A percentile compares a stretch with the other conserved stretches of the same genome.
Conservation (phyloP, 2,888 invertebrate genomes). For the Caenorhabditis virilis region DNA sequence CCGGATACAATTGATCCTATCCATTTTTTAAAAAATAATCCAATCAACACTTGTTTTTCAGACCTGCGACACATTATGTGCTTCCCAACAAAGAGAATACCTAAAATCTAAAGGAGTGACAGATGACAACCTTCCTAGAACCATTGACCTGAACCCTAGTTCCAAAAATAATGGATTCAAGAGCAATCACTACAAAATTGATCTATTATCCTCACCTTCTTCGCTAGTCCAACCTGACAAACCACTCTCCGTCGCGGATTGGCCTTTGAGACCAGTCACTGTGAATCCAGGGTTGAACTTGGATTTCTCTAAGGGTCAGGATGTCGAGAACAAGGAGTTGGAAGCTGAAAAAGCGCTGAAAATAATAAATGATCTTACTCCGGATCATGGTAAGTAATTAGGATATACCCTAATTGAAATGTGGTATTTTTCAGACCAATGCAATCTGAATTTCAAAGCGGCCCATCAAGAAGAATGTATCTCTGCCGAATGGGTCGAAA, state of each 20-base stretch:
- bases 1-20: not conserved
- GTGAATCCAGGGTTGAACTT: conserved; percentile 18
- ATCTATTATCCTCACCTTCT: conserved; percentile 31
- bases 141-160: conserved; percentile 7
- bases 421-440: conserved; percentile 25
- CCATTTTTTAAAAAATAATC: not conserved
- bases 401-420: not conserved
- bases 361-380: conserved; percentile 38
- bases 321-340: conserved; percentile 13
- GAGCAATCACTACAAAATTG: conserved; percentile 28
- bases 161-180: conserved; percentile 4
- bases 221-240: conserved; percentile 27
- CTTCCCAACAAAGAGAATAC: conserved; percentile 23
- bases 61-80: conserved; percentile 38
- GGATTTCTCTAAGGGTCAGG: conserved; percentile 15
- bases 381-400: conserved; percentile 24
- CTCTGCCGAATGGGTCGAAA: conserved; percentile 45
- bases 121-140: conserved; percentile 8
- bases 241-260: conserved; percentile 34
- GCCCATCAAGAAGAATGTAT: conserved; percentile 46
- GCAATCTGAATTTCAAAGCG: conserved; percentile 35
- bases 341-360: conserved; percentile 26
- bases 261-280: conserved; percentile 33
- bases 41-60: too few species aligned
- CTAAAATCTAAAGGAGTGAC: conserved; percentile 16